These are phyloP conservation scores for Eulemur rubriventer DNA, from an alignment of 2,797 vertebrate species.

Conservation along the genomic window DNA sequence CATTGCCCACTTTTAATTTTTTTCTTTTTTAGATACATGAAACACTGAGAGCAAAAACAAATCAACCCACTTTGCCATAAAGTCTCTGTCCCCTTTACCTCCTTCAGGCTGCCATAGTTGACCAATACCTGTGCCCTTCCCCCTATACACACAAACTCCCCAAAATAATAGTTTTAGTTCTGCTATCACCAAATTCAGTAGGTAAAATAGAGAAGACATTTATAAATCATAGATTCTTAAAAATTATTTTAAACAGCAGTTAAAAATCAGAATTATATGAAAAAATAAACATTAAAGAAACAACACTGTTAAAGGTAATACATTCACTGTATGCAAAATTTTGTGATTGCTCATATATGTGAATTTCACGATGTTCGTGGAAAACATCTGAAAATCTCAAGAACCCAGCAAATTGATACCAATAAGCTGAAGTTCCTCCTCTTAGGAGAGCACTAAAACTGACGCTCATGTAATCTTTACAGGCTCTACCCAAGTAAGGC, in stretches of 20 bases:
- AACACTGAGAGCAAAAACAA: background rate
- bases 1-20: background rate
- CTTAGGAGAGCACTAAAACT: background rate
- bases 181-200: background rate
- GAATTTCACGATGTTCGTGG: background rate
- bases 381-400: background rate
- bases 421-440: background rate
- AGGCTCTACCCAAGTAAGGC: background rate
- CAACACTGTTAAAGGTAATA: background rate
- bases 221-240: background rate
- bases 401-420: background rate
- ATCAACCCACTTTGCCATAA: background rate
- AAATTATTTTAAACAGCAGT: background rate
- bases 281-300: background rate
- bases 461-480: background rate
- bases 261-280: background rate
- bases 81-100: background rate
- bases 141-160: background rate
- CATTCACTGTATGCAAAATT: background rate
- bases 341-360: background rate
- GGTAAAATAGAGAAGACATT: background rate
- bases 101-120: rapidly evolving
- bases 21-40: background rate
- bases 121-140: rapidly evolving
- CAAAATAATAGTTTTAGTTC: background rate